phyloP scores from a whole-genome alignment of 2,113 vertebrate species.

The Antechinus flavipes region DNA sequence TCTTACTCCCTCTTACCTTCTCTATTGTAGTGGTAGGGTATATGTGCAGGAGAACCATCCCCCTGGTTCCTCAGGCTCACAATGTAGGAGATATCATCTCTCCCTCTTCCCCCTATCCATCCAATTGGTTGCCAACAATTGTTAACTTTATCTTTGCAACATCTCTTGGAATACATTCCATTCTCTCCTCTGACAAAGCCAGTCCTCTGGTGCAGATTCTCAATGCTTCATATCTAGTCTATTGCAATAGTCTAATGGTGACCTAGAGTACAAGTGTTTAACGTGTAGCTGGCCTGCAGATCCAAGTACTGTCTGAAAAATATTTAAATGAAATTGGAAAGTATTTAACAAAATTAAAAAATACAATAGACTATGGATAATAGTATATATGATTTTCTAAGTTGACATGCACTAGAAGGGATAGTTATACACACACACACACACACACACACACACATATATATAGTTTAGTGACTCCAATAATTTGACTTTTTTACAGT shows the following conservation, averaged over 20 bases:
- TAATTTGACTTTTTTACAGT: no score
- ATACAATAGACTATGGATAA: no score
- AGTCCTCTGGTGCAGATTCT: background rate
- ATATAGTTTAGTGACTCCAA: no score
- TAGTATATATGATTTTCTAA: no score
- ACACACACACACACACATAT: no score
- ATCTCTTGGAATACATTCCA: background rate
- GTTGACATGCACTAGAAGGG: no score
- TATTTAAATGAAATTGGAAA: no score
- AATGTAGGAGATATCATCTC: background rate
- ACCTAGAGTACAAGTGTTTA: background rate
- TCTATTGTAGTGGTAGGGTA: background rate
- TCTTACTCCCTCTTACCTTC: background rate
- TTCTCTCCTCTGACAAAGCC: background rate
- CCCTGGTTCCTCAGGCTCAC: background rate
- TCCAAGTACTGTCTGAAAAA: no score
- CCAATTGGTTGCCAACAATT: background rate
- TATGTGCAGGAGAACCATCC: background rate
- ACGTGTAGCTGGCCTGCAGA: no score
- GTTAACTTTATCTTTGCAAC: background rate
- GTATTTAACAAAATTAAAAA: no score
- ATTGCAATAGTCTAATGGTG: background rate
- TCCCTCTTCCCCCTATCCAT: background rate
- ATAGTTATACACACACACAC: no score
- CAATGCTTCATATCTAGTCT: background rate